Evolutionary conservation across 2,888 invertebrate genomes (phyloP).

Genomic region (Acrocera orbiculus): DNA sequence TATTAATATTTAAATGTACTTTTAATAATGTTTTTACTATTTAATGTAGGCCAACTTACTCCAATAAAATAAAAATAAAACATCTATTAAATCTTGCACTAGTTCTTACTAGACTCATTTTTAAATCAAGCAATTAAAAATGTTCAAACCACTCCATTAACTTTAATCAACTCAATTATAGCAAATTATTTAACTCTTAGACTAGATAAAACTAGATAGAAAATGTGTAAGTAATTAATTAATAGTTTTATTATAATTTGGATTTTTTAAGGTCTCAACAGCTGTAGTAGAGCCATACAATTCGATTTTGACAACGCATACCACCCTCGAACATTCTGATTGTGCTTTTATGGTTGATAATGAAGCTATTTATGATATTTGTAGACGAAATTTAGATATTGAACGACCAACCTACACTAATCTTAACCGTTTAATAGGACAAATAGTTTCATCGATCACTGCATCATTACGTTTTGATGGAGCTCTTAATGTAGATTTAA

Average conservation of each 20-base stretch:
- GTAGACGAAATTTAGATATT: slow-evolving; percentile 68
- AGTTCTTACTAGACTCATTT: too few relatives aligned
- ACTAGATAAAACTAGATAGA: too few relatives aligned
- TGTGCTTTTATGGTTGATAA: slow-evolving; percentile 91
- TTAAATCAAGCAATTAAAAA: too few relatives aligned
- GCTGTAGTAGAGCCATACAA: slow-evolving; percentile 81
- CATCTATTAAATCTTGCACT: too few relatives aligned
- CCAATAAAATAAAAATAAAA: too few relatives aligned
- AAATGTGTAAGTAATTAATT: slow-evolving; percentile 2
- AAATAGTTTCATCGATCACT: slow-evolving; percentile 84
- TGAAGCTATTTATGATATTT: slow-evolving; percentile 76
- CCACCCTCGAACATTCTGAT: slow-evolving; percentile 70
- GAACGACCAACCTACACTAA: slow-evolving; percentile 75
- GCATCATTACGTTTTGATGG: slow-evolving; percentile 85
- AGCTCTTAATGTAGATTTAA: slow-evolving; percentile 81
- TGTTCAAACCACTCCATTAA: too few relatives aligned
- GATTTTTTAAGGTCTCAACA: slow-evolving; percentile 58
- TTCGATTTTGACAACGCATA: slow-evolving; percentile 83
- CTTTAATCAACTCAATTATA: too few relatives aligned
- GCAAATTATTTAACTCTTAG: too few relatives aligned
- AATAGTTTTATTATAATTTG: too few relatives aligned
- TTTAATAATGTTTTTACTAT: too few relatives aligned
- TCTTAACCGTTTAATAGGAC: slow-evolving; percentile 69
- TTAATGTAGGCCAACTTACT: too few relatives aligned
- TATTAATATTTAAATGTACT: too few relatives aligned